Base-by-base conservation (phyloP, 2,113 vertebrate species). In the Spea bombifrons region DNA sequence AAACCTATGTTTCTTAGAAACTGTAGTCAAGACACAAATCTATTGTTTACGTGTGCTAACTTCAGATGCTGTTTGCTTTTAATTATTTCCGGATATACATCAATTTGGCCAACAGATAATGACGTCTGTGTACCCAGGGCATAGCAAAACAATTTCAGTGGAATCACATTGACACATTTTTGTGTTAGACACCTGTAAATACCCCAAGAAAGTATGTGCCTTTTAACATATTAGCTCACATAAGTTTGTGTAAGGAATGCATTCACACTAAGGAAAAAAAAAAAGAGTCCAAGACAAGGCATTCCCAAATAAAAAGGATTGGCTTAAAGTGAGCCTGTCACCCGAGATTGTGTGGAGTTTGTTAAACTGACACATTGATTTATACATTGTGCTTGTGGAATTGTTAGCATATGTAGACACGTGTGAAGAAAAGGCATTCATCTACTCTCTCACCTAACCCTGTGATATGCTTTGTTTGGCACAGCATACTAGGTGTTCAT, bases 1-100 rank as follows among this genome's bases (percentile, higher is more conserved):
- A 90, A 90, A 91, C 87, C 88, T 69, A 81, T 83, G 84, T 85
- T 84, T 89, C 91, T 89, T 90, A 81, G 91, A 90, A 81, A 92
- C 90, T 0, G 89, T 90, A 87, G 88, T 81, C 85, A 89, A 48
- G 87, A 83, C 68, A 81, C 74, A 71, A 1, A 52, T 10, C 77
- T 80, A 78, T 78, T 88, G 83, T 88, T 89, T 89, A 86, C 85
- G 83, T 85, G 77, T n/a, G 30, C 84, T 82, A 84, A n/a, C 83
- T 65, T 80, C 81, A 80, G 81, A 59, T 70, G 81, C 75, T 83
- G 63, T 83, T 86, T 83, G 66, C 81, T 81, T 73, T 68, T 74
- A 80, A 73, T 73, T 72, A 71, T 71, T 74, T 80, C 52, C 64
- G 64, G 71, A 74, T 73, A 68, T 73, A 52, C 64, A 44, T 61